phyloP scores from a whole-genome alignment of 2,113 vertebrate species.

The Monopterus albus region DNA sequence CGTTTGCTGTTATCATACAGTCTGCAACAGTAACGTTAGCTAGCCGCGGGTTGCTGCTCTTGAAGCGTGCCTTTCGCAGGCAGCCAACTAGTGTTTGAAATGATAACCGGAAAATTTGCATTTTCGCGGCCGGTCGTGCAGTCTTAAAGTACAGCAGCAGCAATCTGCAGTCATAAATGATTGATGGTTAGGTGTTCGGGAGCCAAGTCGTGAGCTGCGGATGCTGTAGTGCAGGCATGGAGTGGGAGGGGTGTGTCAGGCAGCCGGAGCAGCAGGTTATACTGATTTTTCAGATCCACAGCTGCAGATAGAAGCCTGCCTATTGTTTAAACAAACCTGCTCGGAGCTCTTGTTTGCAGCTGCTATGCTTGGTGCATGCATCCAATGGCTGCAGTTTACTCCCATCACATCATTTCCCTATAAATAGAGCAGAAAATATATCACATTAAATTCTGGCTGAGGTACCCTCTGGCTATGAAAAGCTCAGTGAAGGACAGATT shows the following conservation, averaged over 20 bases:
- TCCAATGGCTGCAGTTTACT: conserved; percentile 20
- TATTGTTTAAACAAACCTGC: conserved; percentile 45
- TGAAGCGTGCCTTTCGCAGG: conserved; percentile 24
- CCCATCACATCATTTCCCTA: conserved; percentile 39
- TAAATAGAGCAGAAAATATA: conserved; percentile 62
- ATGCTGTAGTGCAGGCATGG: conserved; percentile 38
- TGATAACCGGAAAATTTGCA: neutral
- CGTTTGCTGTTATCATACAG: neutral
- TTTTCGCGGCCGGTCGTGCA: neutral
- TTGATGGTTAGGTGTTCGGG: conserved; percentile 1
- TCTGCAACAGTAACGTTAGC: neutral
- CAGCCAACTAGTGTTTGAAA: conserved; percentile 3
- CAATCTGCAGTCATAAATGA: conserved; percentile 25
- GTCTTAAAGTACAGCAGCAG: neutral
- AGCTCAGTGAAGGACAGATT: conserved; percentile 42
- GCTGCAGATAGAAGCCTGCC: conserved; percentile 35
- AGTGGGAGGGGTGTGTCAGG: conserved; percentile 71
- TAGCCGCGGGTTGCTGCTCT: neutral
- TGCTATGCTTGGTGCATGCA: neutral
- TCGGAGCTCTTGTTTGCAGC: neutral
- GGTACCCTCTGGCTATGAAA: conserved; percentile 40
- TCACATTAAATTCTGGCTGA: conserved; percentile 62
- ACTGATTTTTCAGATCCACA: conserved; percentile 25
- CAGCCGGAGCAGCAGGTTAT: conserved; percentile 55
- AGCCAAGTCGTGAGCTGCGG: conserved; percentile 60